Evolutionary conservation across 1,140 invertebrate genomes (phyloP), one percentile per base, ranked within the genome.

Genomic region (Magallana ariakensis): DNA sequence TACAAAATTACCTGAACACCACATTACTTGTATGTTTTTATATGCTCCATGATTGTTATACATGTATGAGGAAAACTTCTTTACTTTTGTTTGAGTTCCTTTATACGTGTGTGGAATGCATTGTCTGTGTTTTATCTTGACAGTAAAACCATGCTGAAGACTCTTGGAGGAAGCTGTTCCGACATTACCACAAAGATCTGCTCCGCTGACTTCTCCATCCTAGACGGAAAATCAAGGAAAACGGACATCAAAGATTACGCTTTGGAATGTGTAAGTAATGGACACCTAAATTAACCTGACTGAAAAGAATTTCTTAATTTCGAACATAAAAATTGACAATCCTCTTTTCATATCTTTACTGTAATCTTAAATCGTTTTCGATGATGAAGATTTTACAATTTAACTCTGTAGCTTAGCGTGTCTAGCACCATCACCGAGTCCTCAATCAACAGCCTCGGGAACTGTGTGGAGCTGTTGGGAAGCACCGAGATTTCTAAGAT

Each of bases 151-250:
- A 22, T 26, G 66, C 22, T 75, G 8, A 75, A 75, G 7, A 22
- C 19, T 75, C 11, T 75, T 33, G 13, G 22, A 26, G 66, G 66
- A 3, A 75, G 66, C 15, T 75, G 66, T 22, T 22, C 66, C 26
- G 66, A 75, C 33, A 75, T 75, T 3, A 26, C 66, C 6, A 26
- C 66, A 75, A 75, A 75, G 66, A 33, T 75, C 10, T 75, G 66
- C 15, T 26, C 66, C 3, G 66, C 66, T 75, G 66, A 75, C 66
- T 75, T 75, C 66, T 75, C 66, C 22, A 9, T 75, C 22, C 22
- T 75, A 9, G 66, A 75, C 33, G 66, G 66, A 0, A 75, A 75
- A 11, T 11, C 22, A 4, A 75, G 66, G 10, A 75, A 75, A 75
- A 75, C 19, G 4, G 66, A 75, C 7, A 75, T 75, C 66, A 75